Conservation (phyloP, 2,888 invertebrate species). For the Caradrina clavipalpis region DNA sequence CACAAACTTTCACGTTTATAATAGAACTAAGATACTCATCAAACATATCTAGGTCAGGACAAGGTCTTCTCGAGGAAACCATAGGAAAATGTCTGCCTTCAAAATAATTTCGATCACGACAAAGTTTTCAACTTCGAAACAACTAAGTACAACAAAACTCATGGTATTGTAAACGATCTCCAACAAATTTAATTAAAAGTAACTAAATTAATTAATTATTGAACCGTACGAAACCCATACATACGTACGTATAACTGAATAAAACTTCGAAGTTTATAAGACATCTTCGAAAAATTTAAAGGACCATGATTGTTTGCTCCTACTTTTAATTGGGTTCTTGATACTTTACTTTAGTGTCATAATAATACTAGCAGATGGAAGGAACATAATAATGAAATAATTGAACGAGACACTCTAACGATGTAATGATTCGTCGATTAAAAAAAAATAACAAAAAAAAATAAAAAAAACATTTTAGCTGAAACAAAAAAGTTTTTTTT, state of each 20-base stretch:
- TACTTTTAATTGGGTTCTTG: not conserved
- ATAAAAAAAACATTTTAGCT: too few species aligned
- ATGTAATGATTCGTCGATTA: too few species aligned
- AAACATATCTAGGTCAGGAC: not conserved
- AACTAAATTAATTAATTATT: conserved; percentile 42
- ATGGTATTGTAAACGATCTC: conserved; percentile 32
- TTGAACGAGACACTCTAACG: too few species aligned
- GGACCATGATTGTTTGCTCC: not conserved
- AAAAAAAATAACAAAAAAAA: too few species aligned
- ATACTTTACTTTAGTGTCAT: not conserved
- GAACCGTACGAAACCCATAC: conserved; percentile 13
- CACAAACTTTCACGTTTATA: too few species aligned
- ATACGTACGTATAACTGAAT: not conserved
- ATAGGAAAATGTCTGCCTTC: not conserved
- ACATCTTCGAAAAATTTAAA: conserved; percentile 23
- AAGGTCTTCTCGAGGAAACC: not conserved
- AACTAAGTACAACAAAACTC: conserved; percentile 47
- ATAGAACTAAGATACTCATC: too few species aligned
- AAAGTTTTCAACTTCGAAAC: conserved; percentile 36
- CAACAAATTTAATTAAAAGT: conserved; percentile 54
- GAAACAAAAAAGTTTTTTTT: too few species aligned
- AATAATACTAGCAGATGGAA: too few species aligned
- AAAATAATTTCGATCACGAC: conserved; percentile 16
- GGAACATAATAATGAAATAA: too few species aligned
- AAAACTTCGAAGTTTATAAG: conserved; percentile 16